phyloP scores from a whole-genome alignment of 23 tunicate genomes.

The Diplosoma virens region DNA sequence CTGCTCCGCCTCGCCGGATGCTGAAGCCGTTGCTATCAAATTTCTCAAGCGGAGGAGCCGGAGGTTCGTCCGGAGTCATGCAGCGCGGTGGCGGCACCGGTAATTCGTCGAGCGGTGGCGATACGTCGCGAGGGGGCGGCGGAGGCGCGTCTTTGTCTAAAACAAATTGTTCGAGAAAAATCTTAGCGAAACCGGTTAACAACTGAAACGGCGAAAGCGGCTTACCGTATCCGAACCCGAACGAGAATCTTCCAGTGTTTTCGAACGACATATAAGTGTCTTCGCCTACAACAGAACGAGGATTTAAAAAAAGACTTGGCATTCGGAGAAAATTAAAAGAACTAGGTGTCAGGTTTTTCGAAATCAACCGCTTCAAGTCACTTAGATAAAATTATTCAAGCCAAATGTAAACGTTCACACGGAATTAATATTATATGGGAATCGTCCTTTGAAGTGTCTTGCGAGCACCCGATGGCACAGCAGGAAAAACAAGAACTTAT shows the following conservation, averaged over 20 bases:
- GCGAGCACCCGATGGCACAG: too few species aligned
- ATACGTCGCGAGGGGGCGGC: conserved; percentile 1
- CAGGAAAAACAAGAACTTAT: too few species aligned
- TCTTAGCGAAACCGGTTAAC: too few species aligned
- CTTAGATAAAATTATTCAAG: too few species aligned
- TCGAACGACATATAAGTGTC: conserved; percentile 38
- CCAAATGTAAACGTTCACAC: too few species aligned
- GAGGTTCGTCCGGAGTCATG: not conserved
- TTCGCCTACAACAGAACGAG: conserved; percentile 3
- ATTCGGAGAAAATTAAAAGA: too few species aligned
- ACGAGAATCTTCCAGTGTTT: not conserved
- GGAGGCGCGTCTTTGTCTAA: conserved; percentile 14
- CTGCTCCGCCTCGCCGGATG: conserved; percentile 38
- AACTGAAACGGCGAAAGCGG: not conserved
- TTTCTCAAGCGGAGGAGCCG: not conserved
- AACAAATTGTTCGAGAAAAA: too few species aligned
- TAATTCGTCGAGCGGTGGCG: not conserved
- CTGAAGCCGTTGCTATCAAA: not conserved
- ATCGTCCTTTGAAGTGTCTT: too few species aligned
- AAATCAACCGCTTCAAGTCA: too few species aligned
- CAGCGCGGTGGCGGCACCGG: conserved; percentile 14
- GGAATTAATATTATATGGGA: too few species aligned
- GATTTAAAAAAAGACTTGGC: too few species aligned
- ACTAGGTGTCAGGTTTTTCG: too few species aligned
- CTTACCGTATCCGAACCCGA: conserved; percentile 22